These are phyloP conservation scores for Phoebastria nigripes DNA, from an alignment of 2,797 vertebrate species.

Conservation along the genomic window DNA sequence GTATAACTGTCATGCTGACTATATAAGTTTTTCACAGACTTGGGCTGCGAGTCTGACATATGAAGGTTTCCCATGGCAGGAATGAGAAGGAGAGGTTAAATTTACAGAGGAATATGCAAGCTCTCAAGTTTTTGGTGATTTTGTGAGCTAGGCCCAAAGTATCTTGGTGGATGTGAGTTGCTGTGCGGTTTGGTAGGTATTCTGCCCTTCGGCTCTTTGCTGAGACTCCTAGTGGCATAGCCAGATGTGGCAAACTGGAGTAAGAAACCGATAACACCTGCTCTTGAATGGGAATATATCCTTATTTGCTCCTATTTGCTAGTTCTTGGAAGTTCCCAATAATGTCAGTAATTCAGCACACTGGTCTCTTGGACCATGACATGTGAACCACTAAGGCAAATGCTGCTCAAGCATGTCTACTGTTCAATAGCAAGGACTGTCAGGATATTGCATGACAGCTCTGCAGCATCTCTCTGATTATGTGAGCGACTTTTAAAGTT, in stretches of 20 bases:
- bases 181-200: not conserved
- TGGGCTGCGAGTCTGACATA: accelerated
- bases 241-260: not conserved
- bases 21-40: not conserved
- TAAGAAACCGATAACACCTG: not conserved
- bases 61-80: not conserved
- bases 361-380: not conserved
- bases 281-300: not conserved
- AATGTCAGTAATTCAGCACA: not conserved
- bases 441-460: not conserved
- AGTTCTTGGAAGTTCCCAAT: not conserved
- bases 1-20: not conserved
- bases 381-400: not conserved
- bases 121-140: not conserved
- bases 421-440: not conserved
- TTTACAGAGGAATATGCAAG: not conserved
- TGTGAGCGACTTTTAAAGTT: not conserved
- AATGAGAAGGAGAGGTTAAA: not conserved
- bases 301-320: not conserved
- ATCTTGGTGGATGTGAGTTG: not conserved
- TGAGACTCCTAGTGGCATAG: not conserved
- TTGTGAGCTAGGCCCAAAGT: not conserved
- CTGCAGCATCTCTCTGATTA: not conserved
- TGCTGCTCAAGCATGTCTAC: not conserved
- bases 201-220: not conserved